A percentile compares a stretch with the other conserved stretches of the same genome.
Conservation (phyloP, 2,888 invertebrate genomes). For the Apamea crenata region DNA sequence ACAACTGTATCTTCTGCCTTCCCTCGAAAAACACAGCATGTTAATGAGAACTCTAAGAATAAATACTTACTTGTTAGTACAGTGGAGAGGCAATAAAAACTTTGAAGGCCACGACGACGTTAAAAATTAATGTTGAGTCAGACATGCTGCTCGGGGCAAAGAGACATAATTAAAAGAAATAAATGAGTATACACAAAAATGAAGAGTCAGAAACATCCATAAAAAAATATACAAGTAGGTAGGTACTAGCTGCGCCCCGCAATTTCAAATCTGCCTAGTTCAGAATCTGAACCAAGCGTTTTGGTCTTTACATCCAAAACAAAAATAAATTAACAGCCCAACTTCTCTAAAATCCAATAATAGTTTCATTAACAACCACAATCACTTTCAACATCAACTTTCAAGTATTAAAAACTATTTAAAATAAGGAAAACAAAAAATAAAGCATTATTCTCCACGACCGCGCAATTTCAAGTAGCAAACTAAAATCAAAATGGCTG, state of each 20-base stretch:
- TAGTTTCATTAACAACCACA: slow-evolving; percentile 51
- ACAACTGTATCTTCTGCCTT: background rate
- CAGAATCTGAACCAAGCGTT: background rate
- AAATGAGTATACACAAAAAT: background rate
- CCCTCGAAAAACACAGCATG: background rate
- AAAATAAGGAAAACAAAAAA: slow-evolving; percentile 33
- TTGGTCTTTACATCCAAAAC: background rate
- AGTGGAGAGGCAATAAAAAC: background rate
- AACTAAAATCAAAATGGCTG: slow-evolving; percentile 85
- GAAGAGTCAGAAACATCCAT: background rate
- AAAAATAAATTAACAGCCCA: background rate
- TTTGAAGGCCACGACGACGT: background rate
- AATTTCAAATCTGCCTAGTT: too few species aligned
- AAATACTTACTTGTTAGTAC: background rate
- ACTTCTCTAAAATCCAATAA: slow-evolving; percentile 44
- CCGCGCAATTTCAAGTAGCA: slow-evolving; percentile 83
- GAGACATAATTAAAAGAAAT: background rate
- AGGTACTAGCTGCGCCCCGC: too few species aligned
- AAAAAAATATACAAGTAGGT: background rate
- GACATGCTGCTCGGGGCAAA: slow-evolving; percentile 1
- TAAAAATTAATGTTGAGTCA: slow-evolving; percentile 27
- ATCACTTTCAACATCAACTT: slow-evolving; percentile 40
- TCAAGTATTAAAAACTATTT: slow-evolving; percentile 30
- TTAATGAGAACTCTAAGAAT: slow-evolving; percentile 10
- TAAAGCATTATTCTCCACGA: slow-evolving; percentile 55